Conservation (phyloP, 2,888 invertebrate genomes). For the Sympetrum striolatum region DNA sequence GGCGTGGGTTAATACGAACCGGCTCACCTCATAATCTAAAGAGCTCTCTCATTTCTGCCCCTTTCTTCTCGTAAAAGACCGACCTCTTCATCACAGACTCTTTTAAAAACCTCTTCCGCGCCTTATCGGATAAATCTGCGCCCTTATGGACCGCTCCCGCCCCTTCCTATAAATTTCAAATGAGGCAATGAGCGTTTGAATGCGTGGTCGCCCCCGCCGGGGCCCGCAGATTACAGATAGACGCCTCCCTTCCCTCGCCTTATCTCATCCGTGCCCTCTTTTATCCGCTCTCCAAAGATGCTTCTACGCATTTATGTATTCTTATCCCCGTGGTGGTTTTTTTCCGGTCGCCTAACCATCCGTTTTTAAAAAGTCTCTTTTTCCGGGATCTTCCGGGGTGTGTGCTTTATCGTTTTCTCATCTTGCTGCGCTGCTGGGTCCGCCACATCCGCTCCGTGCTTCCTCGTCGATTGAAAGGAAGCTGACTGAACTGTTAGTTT, state of each 20-base stretch:
- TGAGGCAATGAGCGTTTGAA: slow-evolving; percentile 3
- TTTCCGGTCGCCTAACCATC: neutral
- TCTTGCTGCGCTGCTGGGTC: neutral
- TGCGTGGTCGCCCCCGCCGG: neutral
- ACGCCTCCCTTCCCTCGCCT: neutral
- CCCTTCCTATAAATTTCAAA: neutral
- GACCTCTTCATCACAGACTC: slow-evolving; percentile 32
- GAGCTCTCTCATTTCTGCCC: neutral
- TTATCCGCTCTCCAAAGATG: neutral
- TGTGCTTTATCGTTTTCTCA: neutral
- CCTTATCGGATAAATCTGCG: slow-evolving; percentile 40
- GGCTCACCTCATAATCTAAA: neutral
- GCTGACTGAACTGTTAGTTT: too few relatives aligned
- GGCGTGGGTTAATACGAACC: neutral
- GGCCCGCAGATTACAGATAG: neutral
- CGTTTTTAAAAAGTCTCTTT: neutral
- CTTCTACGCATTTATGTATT: neutral
- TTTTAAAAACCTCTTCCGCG: slow-evolving; percentile 31
- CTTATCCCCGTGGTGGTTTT: neutral
- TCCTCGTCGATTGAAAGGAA: too few relatives aligned
- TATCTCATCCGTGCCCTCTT: neutral
- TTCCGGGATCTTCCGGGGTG: neutral
- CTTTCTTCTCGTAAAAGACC: slow-evolving; percentile 12
- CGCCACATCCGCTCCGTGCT: too few relatives aligned
- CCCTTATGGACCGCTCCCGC: neutral